A percentile compares a stretch with the other conserved stretches of the same genome.
These are phyloP conservation scores for Plagodis pulveraria DNA, from an alignment of 2,888 invertebrate genomes.

Conservation along the genomic window DNA sequence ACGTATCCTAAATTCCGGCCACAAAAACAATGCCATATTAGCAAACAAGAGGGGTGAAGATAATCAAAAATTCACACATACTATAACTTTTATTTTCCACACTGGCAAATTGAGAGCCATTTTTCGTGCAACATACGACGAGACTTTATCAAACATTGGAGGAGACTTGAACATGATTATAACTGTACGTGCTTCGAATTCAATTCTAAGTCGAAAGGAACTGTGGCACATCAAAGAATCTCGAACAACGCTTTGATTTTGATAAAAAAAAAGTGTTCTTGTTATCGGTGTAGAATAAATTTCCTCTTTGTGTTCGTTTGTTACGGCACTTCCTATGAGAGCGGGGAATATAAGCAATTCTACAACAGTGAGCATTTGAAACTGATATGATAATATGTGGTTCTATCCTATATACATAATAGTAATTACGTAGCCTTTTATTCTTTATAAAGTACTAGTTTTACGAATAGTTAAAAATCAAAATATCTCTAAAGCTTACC, in stretches of 20 bases:
- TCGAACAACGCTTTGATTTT: slow-evolving; percentile 74
- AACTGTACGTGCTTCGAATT: slow-evolving; percentile 78
- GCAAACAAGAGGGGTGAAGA: slow-evolving; percentile 37
- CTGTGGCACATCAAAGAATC: slow-evolving; percentile 76
- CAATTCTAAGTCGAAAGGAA: slow-evolving; percentile 60
- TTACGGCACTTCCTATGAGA: slow-evolving; percentile 52
- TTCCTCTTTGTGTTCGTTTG: slow-evolving; percentile 54
- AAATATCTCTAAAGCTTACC: too few species aligned
- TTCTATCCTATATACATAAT: too few species aligned
- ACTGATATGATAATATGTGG: too few species aligned
- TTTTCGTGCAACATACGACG: slow-evolving; percentile 69
- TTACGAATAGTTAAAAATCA: too few species aligned
- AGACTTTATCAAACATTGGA: slow-evolving; percentile 81
- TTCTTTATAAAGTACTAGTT: too few species aligned
- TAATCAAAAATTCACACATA: slow-evolving; percentile 44
- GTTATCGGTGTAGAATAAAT: slow-evolving; percentile 68
- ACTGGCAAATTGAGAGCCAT: slow-evolving; percentile 64
- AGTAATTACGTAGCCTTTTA: too few species aligned
- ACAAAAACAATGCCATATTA: slow-evolving; percentile 41
- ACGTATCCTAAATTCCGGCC: slow-evolving; percentile 33
- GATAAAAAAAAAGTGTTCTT: slow-evolving; percentile 70
- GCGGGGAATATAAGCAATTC: slow-evolving; percentile 24
- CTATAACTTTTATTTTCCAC: slow-evolving; percentile 53
- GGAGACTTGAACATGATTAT: slow-evolving; percentile 80
- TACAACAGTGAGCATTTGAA: too few species aligned